These are phyloP conservation scores for Caenorhabditis wallacei DNA, from an alignment of 2,888 invertebrate species.

Conservation along the genomic window DNA sequence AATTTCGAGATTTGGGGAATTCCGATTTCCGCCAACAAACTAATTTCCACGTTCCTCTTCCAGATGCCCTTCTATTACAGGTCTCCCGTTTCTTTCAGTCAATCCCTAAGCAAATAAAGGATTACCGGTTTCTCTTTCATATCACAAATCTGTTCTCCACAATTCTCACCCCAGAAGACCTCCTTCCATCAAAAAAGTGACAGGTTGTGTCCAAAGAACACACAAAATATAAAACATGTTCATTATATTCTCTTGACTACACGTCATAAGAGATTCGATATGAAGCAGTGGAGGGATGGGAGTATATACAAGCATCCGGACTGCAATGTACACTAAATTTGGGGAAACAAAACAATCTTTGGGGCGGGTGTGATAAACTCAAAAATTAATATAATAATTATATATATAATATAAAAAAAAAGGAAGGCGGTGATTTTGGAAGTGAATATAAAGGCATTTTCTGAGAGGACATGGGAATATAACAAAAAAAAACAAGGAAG, in stretches of 20 bases:
- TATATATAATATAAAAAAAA: too few species aligned
- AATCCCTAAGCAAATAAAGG: too few species aligned
- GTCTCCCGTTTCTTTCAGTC: too few species aligned
- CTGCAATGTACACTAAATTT: constrained; percentile 49
- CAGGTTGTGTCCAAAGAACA: background rate
- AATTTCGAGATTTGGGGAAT: too few species aligned
- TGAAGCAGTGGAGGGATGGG: background rate
- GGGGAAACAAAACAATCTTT: constrained; percentile 35
- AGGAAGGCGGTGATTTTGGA: background rate
- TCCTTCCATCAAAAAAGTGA: too few species aligned
- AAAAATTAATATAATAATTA: constrained; percentile 33
- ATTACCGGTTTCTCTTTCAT: too few species aligned
- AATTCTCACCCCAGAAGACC: too few species aligned
- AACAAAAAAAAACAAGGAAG: constrained; percentile 13
- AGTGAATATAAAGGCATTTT: constrained; percentile 45
- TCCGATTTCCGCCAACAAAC: too few species aligned
- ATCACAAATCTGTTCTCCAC: too few species aligned
- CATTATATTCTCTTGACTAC: constrained; percentile 11
- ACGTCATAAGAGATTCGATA: background rate
- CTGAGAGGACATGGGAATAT: constrained; percentile 10
- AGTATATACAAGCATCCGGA: constrained; percentile 42
- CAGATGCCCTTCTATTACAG: too few species aligned
- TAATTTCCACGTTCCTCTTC: too few species aligned
- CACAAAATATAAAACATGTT: constrained; percentile 16
- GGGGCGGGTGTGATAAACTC: constrained; percentile 4